Evolutionary conservation across 2,888 invertebrate species (phyloP).

Genomic region (Rotaria magnacalcarata): DNA sequence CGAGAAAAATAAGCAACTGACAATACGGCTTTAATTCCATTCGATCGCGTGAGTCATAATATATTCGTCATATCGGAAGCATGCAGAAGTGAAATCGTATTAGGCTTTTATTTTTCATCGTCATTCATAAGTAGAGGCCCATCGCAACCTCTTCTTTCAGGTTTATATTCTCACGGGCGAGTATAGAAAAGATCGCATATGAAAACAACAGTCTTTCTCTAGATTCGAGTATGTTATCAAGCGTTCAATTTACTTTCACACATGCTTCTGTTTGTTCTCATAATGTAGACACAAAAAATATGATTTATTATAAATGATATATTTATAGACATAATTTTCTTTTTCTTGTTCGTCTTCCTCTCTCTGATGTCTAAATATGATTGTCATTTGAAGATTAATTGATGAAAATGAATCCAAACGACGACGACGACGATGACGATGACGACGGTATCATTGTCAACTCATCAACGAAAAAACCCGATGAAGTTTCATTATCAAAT

Average conservation of each 20-base stretch:
- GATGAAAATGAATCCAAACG: background rate
- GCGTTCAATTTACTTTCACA: background rate
- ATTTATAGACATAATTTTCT: background rate
- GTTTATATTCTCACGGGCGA: background rate
- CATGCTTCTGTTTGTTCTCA: background rate
- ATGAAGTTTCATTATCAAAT: background rate
- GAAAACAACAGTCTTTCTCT: background rate
- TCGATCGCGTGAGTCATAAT: constrained; percentile 21
- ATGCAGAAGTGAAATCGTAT: background rate
- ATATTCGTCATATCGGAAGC: background rate
- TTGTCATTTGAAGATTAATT: too few species aligned
- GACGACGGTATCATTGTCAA: background rate
- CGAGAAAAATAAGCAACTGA: background rate
- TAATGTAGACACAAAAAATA: too few species aligned
- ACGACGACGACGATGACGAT: background rate
- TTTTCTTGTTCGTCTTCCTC: too few species aligned
- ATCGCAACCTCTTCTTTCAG: background rate
- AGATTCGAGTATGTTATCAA: too few species aligned
- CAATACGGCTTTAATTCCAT: background rate
- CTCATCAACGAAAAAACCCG: background rate
- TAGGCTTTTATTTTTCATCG: background rate
- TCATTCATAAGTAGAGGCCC: background rate
- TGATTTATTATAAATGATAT: too few species aligned
- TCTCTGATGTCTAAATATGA: too few species aligned
- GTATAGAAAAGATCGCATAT: background rate